Evolutionary conservation across 2,888 invertebrate genomes (phyloP), one percentile per base, ranked within the genome.

Genomic region (Erynnis tages): DNA sequence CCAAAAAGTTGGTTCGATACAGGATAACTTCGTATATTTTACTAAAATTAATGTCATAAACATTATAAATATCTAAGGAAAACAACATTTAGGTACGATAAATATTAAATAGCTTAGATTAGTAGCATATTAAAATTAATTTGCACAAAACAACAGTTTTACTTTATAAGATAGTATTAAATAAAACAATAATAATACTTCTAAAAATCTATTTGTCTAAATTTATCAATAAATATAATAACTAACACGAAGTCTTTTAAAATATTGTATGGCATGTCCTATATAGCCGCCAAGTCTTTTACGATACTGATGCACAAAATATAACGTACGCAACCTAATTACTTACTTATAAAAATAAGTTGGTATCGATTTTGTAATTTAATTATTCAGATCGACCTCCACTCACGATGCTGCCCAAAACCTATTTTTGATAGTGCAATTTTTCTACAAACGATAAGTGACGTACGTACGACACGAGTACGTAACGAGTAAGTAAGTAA

Each of bases 1-100:
- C 21, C 21, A 23, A 43, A 30, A 29, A 43, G 29, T 16, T 43
- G 17, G 6, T 11, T 30, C 16, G 7, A 19, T 14, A 32, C 5
- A 11, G 13, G 8, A 41, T 43, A 50, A 50, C 43, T 10, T 50
- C 43, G 50, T 50, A 50, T 43, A 50, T 43, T 50, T 50, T 19
- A 34, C 50, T 50, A 50, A 21, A 34, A 11, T 6, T n/a, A n/a
- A n/a, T n/a, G n/a, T n/a, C n/a, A n/a, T n/a, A n/a, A n/a, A 11
- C 2, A 11, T 41, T 25, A 45, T 14, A n/a, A 35, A 10, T 34
- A 16, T 5, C 4, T 8, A 27, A 19, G 29, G n/a, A 29, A 37
- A 37, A 46, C 46, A 27, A 46, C 46, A 27, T 2, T 32, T 5
- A n/a, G n/a, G n/a, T n/a, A 29, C 29, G 30, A 47, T 19, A 16